phyloP scores from a whole-genome alignment of 2,797 vertebrate genomes.

The Allenopithecus nigroviridis region DNA sequence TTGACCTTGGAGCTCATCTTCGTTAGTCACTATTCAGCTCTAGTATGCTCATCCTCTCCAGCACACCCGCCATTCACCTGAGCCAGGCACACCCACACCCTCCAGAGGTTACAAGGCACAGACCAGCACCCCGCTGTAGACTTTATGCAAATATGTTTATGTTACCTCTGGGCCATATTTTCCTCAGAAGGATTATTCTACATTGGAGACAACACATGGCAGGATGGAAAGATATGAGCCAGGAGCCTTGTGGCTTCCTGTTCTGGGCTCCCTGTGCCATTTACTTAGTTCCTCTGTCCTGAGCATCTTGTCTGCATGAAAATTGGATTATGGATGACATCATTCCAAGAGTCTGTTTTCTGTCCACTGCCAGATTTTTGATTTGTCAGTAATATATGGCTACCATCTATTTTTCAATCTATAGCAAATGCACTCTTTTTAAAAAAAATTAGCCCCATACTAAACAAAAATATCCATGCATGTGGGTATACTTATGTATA shows the following conservation, averaged over 20 bases:
- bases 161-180: not conserved
- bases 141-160: not conserved
- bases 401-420: not conserved
- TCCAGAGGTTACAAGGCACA: too few relatives aligned
- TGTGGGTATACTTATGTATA: not conserved
- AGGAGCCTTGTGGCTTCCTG: not conserved
- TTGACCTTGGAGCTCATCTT: not conserved
- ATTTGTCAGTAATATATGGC: not conserved
- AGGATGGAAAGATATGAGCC: fast-evolving
- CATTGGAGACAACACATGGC: fast-evolving
- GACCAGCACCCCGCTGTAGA: not conserved
- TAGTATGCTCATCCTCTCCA: fast-evolving
- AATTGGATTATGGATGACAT: not conserved
- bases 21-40: not conserved
- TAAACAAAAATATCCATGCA: not conserved
- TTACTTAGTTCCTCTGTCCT: not conserved
- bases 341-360: not conserved
- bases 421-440: not conserved
- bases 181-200: not conserved
- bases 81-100: not conserved
- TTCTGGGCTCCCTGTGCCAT: not conserved
- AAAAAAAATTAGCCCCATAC: not conserved
- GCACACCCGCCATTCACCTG: too few relatives aligned
- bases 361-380: not conserved
- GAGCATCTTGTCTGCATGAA: not conserved